Conservation (phyloP, 2,113 vertebrate genomes). For the Sander lucioperca region DNA sequence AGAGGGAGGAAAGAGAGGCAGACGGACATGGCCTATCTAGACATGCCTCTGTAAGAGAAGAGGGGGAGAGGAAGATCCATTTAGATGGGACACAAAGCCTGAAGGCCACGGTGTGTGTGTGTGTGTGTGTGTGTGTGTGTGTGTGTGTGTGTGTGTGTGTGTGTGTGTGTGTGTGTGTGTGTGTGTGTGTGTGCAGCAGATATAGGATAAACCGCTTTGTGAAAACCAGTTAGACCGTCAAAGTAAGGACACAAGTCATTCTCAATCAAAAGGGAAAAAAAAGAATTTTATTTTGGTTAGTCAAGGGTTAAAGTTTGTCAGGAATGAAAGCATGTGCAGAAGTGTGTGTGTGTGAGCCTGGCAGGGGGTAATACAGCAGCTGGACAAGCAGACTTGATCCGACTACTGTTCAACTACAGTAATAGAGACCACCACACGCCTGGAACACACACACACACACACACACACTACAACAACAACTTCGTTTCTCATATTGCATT, state of each 20-base stretch:
- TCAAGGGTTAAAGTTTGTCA: slow-evolving; percentile 38
- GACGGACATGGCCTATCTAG: slow-evolving; percentile 60
- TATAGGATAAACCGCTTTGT: background rate
- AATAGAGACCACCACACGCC: slow-evolving; percentile 40
- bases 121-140: background rate
- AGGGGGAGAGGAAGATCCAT: slow-evolving; percentile 49
- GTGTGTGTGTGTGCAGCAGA: background rate
- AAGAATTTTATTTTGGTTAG: background rate
- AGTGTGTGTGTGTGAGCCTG: slow-evolving; percentile 4
- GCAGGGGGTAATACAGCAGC: slow-evolving; percentile 63
- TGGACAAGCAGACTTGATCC: slow-evolving; percentile 75
- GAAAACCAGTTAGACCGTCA: background rate
- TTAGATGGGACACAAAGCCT: slow-evolving; percentile 57
- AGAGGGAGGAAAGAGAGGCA: slow-evolving; percentile 46
- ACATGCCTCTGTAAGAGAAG: slow-evolving; percentile 45
- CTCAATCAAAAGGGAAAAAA: background rate
- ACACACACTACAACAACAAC: slow-evolving; percentile 35
- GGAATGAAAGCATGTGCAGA: slow-evolving; percentile 3
- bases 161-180: slow-evolving; percentile 31
- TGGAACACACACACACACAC: background rate
- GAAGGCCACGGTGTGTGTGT: slow-evolving; percentile 25
- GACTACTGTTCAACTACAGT: slow-evolving; percentile 62
- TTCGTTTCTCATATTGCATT: slow-evolving; percentile 62
- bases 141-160: slow-evolving; percentile 8
- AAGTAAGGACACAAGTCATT: background rate